A percentile compares a stretch with the other conserved stretches of the same genome.
These are phyloP conservation scores for Danio aesculapii DNA, from an alignment of 2,797 vertebrate genomes.

Conservation along the genomic window DNA sequence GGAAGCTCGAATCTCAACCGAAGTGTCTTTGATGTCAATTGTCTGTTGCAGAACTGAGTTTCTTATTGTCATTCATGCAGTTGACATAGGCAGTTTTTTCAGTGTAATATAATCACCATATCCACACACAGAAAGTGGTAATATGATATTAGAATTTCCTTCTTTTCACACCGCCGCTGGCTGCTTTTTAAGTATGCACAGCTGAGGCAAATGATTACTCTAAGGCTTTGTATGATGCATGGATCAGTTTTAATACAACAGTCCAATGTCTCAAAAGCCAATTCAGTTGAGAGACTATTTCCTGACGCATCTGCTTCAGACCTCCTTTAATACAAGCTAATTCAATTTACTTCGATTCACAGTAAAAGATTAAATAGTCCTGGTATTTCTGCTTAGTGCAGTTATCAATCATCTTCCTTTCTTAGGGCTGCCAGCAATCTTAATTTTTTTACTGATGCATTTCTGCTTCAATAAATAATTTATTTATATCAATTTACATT, in stretches of 20 bases:
- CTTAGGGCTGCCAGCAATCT: background rate
- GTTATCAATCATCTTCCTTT: background rate
- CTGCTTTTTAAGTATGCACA: background rate
- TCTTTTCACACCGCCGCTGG: background rate
- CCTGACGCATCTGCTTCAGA: constrained; percentile 20
- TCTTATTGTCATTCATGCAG: background rate
- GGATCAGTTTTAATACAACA: constrained; percentile 2
- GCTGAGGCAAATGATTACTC: background rate
- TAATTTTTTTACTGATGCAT: background rate
- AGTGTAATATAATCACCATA: background rate
- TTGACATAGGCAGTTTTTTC: background rate
- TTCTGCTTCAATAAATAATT: background rate
- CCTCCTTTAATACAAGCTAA: constrained; percentile 15
- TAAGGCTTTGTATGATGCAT: background rate
- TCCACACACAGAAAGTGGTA: background rate
- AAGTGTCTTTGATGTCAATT: background rate
- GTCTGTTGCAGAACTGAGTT: no score
- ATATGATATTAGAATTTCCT: background rate
- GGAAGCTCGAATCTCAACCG: background rate
- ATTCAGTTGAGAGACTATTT: constrained; percentile 15
- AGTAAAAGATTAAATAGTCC: background rate
- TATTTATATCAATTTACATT: no score
- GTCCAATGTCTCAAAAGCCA: background rate
- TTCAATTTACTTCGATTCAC: constrained; percentile 24
- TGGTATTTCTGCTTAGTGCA: background rate